Evolutionary conservation across 2,113 vertebrate genomes (phyloP).

Genomic region (Atlantisia rogersi): DNA sequence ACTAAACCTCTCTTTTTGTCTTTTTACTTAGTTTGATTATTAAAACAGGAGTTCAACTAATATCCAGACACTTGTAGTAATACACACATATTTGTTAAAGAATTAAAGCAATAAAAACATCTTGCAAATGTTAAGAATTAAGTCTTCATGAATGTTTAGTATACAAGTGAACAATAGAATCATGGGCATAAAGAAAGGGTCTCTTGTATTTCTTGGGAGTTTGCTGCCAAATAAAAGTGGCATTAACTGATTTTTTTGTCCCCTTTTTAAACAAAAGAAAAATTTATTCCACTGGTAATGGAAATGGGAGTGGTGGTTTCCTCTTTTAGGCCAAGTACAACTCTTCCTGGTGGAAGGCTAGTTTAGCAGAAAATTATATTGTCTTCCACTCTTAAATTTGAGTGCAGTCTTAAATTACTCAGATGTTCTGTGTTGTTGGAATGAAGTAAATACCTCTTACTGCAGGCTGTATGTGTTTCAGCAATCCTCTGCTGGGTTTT

Average conservation of each 20-base stretch:
- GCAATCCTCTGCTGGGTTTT: neutral
- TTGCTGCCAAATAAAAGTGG: neutral
- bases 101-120: neutral
- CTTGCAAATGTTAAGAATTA: neutral
- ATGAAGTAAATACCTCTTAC: neutral
- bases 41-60: neutral
- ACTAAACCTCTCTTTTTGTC: neutral
- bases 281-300: slow-evolving; percentile 1
- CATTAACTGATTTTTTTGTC: neutral
- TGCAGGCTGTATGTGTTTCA: neutral
- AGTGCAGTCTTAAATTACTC: neutral
- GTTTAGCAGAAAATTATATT: neutral
- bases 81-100: neutral
- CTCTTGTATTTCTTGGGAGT: neutral
- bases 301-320: slow-evolving; percentile 11
- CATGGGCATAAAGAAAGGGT: neutral
- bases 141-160: neutral
- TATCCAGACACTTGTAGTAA: neutral
- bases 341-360: neutral
- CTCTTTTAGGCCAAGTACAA: neutral
- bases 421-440: neutral
- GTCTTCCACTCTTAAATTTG: neutral
- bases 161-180: neutral
- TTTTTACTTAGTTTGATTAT: neutral
- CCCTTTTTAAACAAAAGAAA: slow-evolving; percentile 10